Conservation (phyloP, 2,797 vertebrate genomes). For the Psittacula derbiana region DNA sequence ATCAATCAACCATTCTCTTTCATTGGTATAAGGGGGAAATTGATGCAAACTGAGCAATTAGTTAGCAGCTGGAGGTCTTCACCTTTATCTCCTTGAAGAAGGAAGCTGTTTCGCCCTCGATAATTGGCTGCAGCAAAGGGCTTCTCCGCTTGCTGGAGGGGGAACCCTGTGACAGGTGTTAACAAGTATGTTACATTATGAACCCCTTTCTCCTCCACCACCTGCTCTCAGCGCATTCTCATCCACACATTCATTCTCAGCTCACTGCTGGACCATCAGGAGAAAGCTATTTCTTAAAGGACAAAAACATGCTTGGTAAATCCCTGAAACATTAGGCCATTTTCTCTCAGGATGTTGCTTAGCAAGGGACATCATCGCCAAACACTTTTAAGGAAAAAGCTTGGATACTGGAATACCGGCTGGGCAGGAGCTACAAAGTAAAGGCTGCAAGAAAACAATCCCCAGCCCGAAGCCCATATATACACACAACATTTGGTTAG, state of each 20-base stretch:
- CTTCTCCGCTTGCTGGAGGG: conserved; percentile 99
- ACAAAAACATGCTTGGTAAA: neutral
- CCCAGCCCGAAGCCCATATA: neutral
- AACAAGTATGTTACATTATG: conserved; percentile 80
- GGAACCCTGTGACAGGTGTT: conserved; percentile 91
- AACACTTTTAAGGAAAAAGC: neutral
- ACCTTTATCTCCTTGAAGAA: conserved; percentile 99
- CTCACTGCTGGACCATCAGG: neutral
- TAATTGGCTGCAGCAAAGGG: conserved; percentile 98
- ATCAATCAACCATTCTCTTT: conserved; percentile 34
- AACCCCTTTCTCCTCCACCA: conserved; percentile 49
- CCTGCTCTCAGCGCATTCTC: conserved; percentile 54
- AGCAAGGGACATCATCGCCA: neutral
- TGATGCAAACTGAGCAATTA: conserved; percentile 68
- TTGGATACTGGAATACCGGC: neutral
- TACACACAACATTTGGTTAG: neutral
- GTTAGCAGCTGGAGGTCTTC: conserved; percentile 82
- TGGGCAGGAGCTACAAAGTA: neutral
- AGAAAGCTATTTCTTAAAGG: neutral
- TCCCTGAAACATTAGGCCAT: neutral
- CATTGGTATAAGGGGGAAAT: conserved; percentile 29
- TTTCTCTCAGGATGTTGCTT: neutral
- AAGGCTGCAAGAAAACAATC: neutral
- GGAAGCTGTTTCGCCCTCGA: conserved; percentile 97
- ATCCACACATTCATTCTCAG: conserved; percentile 15